Evolutionary conservation across 2,113 vertebrate genomes (phyloP).

Genomic region (Zosterops lateralis): DNA sequence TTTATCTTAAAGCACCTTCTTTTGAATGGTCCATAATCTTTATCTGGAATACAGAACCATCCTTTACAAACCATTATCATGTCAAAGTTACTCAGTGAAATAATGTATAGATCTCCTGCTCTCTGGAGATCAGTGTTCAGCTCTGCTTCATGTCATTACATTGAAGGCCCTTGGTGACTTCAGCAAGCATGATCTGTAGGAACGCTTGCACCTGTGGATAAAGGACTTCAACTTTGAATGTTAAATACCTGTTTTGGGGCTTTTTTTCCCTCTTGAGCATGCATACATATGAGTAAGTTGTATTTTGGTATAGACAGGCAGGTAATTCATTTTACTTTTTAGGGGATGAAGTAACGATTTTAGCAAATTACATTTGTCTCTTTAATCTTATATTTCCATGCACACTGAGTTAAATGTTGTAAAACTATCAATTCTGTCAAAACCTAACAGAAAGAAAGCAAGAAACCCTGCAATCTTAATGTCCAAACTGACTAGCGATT

Average conservation of each 20-base stretch:
- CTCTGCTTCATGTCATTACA: conserved; percentile 61
- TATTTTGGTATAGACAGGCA: conserved; percentile 64
- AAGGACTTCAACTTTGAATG: conserved; percentile 66
- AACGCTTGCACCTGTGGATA: conserved; percentile 57
- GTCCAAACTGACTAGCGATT: conserved; percentile 84
- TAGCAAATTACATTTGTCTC: conserved; percentile 69
- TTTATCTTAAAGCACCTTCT: conserved; percentile 53
- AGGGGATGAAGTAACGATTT: conserved; percentile 71
- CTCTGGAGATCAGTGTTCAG: conserved; percentile 49
- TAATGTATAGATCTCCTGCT: conserved; percentile 8
- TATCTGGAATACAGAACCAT: conserved; percentile 27
- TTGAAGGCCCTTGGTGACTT: conserved; percentile 57
- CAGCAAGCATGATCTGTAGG: conserved; percentile 45
- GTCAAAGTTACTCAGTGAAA: conserved; percentile 62
- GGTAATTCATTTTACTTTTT: conserved; percentile 77
- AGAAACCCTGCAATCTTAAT: conserved; percentile 84
- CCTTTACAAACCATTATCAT: conserved; percentile 53
- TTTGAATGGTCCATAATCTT: conserved; percentile 53
- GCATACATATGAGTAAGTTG: conserved; percentile 35
- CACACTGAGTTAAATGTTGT: conserved; percentile 81
- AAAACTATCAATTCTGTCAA: conserved; percentile 86
- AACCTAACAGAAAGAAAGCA: conserved; percentile 81
- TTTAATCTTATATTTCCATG: conserved; percentile 83
- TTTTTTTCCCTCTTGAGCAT: conserved; percentile 58
- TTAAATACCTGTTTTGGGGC: conserved; percentile 25